A percentile compares a stretch with the other conserved stretches of the same genome.
Conservation (phyloP, 2,797 vertebrate species). For the Chiropotes sagulatus region DNA sequence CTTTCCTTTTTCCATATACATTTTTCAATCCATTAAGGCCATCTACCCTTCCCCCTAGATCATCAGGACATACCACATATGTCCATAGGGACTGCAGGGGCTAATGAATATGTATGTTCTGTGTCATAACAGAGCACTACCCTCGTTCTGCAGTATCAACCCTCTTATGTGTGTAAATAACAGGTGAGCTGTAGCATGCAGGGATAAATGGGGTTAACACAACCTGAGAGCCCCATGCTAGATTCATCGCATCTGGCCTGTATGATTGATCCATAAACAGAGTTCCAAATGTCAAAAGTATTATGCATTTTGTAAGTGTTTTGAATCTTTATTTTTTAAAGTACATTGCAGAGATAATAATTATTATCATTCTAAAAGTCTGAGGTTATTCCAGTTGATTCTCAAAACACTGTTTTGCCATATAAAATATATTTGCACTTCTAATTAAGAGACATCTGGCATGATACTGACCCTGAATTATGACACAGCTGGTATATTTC, state of each 20-base stretch:
- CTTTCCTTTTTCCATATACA: slow-evolving; percentile 10
- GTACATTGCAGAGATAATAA: neutral
- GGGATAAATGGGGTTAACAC: slow-evolving; percentile 85
- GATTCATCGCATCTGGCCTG: slow-evolving; percentile 41
- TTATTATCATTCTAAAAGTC: slow-evolving; percentile 28
- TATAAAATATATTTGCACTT: slow-evolving; percentile 5
- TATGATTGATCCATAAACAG: slow-evolving; percentile 55
- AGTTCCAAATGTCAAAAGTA: slow-evolving; percentile 19
- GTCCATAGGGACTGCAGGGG: slow-evolving; percentile 80
- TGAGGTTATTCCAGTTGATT: slow-evolving; percentile 30
- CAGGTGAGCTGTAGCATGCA: slow-evolving; percentile 81
- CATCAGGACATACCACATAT: slow-evolving; percentile 78
- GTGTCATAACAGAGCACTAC: slow-evolving; percentile 83
- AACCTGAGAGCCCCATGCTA: slow-evolving; percentile 70
- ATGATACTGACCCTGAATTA: slow-evolving; percentile 36
- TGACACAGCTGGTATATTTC: slow-evolving; percentile 28
- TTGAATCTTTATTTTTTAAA: slow-evolving; percentile 60
- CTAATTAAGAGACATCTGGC: slow-evolving; percentile 47
- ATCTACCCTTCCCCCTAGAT: slow-evolving; percentile 78
- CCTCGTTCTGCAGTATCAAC: slow-evolving; percentile 82
- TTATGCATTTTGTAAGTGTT: slow-evolving; percentile 44
- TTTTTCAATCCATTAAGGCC: slow-evolving; percentile 81
- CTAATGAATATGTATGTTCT: slow-evolving; percentile 86
- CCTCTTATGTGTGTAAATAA: slow-evolving; percentile 86
- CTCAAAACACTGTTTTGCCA: slow-evolving; percentile 1